phyloP scores from a whole-genome alignment of 2,113 vertebrate genomes.

The Scolopax mira region DNA sequence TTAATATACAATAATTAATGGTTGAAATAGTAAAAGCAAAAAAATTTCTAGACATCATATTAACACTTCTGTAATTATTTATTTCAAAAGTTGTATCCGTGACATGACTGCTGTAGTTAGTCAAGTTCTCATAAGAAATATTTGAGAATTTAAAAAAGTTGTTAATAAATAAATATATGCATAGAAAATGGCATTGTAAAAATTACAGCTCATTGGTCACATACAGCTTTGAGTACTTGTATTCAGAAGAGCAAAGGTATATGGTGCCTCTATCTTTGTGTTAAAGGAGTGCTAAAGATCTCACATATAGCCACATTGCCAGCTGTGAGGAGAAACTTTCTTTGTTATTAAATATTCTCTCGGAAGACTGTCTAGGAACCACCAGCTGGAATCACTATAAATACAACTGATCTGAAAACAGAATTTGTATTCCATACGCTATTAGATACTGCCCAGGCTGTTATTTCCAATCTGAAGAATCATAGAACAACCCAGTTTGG shows the following conservation, averaged over 20 bases:
- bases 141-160: neutral
- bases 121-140: neutral
- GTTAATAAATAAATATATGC: neutral
- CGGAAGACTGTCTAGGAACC: neutral
- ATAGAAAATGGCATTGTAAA: neutral
- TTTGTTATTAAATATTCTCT: neutral
- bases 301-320: neutral
- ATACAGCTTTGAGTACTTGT: rapidly evolving
- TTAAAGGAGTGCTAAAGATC: neutral
- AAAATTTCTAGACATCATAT: neutral
- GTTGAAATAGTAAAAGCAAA: neutral
- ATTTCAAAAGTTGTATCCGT: neutral
- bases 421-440: neutral
- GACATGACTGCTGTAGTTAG: neutral
- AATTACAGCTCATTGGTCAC: neutral
- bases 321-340: neutral
- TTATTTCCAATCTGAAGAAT: neutral
- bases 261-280: neutral
- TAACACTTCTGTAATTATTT: neutral
- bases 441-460: neutral
- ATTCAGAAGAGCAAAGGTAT: neutral
- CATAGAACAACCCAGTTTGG: neutral
- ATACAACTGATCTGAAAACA: neutral
- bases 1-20: neutral
- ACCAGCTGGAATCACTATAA: neutral